These are phyloP conservation scores for Charina bottae DNA, from an alignment of 2,113 vertebrate species.

Conservation along the genomic window DNA sequence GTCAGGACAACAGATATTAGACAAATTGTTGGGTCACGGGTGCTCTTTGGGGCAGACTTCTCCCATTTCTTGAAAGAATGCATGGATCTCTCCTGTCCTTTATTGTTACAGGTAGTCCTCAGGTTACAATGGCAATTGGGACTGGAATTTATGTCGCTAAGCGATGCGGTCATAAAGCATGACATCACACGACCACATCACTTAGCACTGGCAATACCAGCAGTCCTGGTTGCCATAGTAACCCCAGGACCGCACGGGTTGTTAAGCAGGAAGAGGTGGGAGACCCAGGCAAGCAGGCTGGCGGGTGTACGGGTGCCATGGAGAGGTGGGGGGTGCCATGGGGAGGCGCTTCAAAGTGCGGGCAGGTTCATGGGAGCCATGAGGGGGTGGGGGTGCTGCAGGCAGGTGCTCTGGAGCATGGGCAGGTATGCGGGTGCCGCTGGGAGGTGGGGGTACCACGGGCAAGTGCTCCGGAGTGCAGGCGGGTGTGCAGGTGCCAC, in stretches of 20 bases:
- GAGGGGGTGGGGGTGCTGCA: too few species aligned
- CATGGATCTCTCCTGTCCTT: background rate
- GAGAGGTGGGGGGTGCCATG: too few species aligned
- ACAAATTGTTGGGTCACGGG: background rate
- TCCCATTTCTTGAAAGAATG: background rate
- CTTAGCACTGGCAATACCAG: background rate
- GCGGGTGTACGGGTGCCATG: too few species aligned
- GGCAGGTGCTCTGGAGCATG: too few species aligned
- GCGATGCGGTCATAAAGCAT: background rate
- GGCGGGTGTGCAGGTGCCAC: too few species aligned
- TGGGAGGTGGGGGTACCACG: too few species aligned
- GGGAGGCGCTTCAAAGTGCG: too few species aligned
- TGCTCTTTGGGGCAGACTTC: background rate
- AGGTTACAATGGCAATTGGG: background rate
- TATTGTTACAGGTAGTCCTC: background rate
- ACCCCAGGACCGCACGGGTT: background rate
- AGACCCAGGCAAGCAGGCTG: too few species aligned
- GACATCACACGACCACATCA: background rate
- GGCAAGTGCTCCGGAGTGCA: too few species aligned
- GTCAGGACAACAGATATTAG: background rate
- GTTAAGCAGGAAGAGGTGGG: background rate
- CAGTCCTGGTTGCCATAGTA: background rate
- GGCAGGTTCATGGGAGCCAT: too few species aligned
- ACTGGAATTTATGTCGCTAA: background rate
- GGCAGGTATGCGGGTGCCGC: too few species aligned